Percentiles rank a stretch among this genome's conserved stretches.
Conservation (phyloP, 1,140 invertebrate genomes). For the Tyrophagus putrescentiae region DNA sequence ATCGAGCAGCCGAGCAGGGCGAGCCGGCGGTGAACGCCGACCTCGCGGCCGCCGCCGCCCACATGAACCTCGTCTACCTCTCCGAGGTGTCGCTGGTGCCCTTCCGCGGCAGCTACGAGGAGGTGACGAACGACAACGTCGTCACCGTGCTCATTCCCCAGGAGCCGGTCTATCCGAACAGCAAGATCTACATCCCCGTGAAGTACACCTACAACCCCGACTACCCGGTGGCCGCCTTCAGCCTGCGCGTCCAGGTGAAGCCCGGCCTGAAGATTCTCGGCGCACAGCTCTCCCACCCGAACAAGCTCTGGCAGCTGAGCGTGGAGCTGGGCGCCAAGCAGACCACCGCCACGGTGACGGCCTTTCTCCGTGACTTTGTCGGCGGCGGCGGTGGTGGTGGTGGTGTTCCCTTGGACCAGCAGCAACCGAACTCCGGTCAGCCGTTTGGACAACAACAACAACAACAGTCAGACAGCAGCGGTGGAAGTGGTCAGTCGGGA, state of each 20-base stretch:
- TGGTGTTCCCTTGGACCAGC: constrained; percentile 14
- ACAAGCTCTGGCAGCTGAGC: constrained; percentile 56
- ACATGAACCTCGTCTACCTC: constrained; percentile 18
- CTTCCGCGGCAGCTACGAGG: constrained; percentile 50
- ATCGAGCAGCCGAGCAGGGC: too few species aligned
- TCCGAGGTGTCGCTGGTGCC: constrained; percentile 15
- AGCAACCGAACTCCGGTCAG: constrained; percentile 5
- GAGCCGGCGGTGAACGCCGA: constrained; percentile 1
- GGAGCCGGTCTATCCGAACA: constrained; percentile 65
- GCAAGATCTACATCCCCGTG: constrained; percentile 67
- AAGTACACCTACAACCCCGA: constrained; percentile 49
- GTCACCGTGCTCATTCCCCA: constrained; percentile 71
- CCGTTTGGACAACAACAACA: neutral
- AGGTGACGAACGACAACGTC: constrained; percentile 58
- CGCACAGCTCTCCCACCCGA: constrained; percentile 51
- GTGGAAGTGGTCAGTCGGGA: too few species aligned
- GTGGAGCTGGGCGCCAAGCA: constrained; percentile 65
- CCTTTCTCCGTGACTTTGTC: constrained; percentile 43
- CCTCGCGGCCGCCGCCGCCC: neutral
- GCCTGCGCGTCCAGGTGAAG: constrained; percentile 70
- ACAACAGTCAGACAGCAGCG: neutral
- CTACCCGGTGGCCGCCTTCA: constrained; percentile 52
- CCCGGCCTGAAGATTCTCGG: constrained; percentile 63
- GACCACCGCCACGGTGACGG: constrained; percentile 66
- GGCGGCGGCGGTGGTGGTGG: too few species aligned